Conservation (phyloP, 2,797 vertebrate species). For the Cuculus canorus region DNA sequence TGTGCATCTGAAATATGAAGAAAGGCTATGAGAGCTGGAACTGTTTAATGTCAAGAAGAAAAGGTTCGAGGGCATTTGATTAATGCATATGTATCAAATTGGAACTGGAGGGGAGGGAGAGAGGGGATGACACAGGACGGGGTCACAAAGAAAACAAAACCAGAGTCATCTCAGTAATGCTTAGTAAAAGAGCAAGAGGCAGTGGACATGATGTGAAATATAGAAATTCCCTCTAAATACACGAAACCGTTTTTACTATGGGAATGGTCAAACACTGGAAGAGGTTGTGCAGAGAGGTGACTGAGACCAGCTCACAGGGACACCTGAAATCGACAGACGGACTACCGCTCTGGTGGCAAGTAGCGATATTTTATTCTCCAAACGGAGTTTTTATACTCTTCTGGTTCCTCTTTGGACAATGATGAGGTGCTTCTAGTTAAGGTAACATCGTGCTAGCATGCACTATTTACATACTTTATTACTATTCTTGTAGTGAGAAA, state of each 20-base stretch:
- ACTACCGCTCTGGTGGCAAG: too few relatives aligned
- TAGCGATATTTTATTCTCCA: too few relatives aligned
- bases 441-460: too few relatives aligned
- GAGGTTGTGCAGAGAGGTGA: not conserved
- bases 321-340: too few relatives aligned
- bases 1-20: not conserved
- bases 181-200: not conserved
- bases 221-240: not conserved
- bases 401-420: too few relatives aligned
- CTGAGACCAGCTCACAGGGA: too few relatives aligned
- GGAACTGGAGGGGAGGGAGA: too few relatives aligned
- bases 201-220: not conserved
- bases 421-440: too few relatives aligned
- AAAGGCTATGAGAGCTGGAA: not conserved
- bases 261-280: not conserved
- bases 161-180: not conserved
- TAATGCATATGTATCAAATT: not conserved
- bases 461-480: too few relatives aligned
- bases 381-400: too few relatives aligned
- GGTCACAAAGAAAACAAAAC: not conserved
- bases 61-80: not conserved
- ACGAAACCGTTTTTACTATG: not conserved
- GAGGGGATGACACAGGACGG: too few relatives aligned
- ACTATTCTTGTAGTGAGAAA: too few relatives aligned
- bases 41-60: not conserved